Base-by-base conservation (phyloP, 2,113 vertebrate genomes). In the Spilogale gracilis region DNA sequence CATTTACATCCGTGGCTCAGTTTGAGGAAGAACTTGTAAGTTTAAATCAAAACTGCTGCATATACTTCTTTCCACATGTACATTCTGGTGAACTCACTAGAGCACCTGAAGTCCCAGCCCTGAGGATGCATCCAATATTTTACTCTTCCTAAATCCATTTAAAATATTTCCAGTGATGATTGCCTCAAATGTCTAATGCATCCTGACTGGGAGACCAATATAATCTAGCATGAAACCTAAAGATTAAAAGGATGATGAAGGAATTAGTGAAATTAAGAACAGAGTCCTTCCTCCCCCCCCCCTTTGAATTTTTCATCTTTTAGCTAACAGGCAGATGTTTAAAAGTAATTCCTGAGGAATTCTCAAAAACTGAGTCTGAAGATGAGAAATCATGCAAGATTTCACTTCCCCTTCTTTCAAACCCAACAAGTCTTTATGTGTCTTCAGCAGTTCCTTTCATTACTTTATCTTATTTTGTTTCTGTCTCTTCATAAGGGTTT, bases 241-340 rank as follows among this genome's bases (percentile, higher is more conserved):
- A 45, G 3, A 63, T n/a, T 50, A 45, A 81, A 69, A 84, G 9
- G 25, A 20, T 54, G 2, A 32, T 63, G 52, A 71, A 50, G 18
- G 3, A 56, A 20, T 95, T 76, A 13, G 25, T 43, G 48, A 58
- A 16, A 78, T 61, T 32, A 78, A 71, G 21, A 17, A 4, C 13
- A 43, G 17, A 83, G 18, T 3, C 2, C 0, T 78, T 52, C 21
- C 21, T n/a, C 61, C 48, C 16, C 3, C 1, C 4, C 18, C 23
- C 9, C 9, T 58, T 69, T 85, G 1, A 52, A 13, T 71, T 60
- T 63, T 30, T 58, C 9, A 38, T 50, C 80, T 65, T 61, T 38
- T 14, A 71, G 1, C 48, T 50, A 23, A 50, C 3, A 83, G 25
- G 81, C 0, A 48, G 79, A 30, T 83, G 6, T 8, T 88, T 79